A percentile compares a stretch with the other conserved stretches of the same genome.
These are phyloP conservation scores for Lamellibrachia columna DNA, from an alignment of 2,888 invertebrate genomes.

Conservation along the genomic window DNA sequence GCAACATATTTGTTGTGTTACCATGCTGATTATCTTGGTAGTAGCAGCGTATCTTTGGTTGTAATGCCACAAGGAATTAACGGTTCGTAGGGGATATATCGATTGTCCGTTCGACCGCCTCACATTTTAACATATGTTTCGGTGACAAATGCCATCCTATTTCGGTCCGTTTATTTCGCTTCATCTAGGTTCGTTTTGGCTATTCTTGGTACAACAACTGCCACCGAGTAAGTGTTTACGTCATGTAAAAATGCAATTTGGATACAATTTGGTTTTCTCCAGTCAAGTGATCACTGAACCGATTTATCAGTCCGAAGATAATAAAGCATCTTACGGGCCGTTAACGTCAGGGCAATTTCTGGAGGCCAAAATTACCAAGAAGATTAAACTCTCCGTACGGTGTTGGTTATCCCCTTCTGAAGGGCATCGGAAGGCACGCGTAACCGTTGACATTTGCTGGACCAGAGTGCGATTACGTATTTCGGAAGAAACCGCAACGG, in stretches of 20 bases:
- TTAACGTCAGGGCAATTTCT: not conserved
- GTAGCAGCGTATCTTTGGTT: too few species aligned
- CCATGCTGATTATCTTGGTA: too few species aligned
- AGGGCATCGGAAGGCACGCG: not conserved
- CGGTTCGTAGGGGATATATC: too few species aligned
- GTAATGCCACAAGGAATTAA: too few species aligned
- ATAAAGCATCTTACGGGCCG: not conserved
- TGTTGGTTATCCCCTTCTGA: not conserved
- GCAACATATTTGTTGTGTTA: not conserved
- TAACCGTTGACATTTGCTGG: not conserved
- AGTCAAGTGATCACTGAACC: not conserved
- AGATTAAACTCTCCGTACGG: not conserved
- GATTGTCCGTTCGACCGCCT: too few species aligned
- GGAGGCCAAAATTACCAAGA: not conserved
- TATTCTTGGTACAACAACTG: not conserved
- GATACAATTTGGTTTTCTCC: not conserved
- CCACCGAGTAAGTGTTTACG: not conserved
- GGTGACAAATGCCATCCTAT: not conserved
- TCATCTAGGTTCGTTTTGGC: not conserved
- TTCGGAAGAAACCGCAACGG: not conserved
- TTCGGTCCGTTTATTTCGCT: not conserved
- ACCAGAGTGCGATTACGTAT: not conserved
- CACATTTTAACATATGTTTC: not conserved
- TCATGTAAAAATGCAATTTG: not conserved
- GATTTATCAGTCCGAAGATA: not conserved